Evolutionary conservation across 2,888 invertebrate genomes (phyloP), one percentile per base, ranked within the genome.

Genomic region (Epsilonema sp.): DNA sequence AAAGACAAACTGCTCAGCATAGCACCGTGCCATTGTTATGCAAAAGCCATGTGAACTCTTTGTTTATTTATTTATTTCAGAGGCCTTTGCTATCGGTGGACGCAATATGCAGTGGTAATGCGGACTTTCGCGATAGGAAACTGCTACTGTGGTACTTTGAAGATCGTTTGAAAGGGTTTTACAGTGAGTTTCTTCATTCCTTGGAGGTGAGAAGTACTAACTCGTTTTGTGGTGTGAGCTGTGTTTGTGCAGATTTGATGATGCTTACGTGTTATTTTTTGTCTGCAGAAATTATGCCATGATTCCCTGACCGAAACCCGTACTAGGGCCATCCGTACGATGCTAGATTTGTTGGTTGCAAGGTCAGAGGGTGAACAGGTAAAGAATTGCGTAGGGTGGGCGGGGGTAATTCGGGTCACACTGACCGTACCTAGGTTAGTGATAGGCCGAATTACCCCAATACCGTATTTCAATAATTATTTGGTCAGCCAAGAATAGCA

Each of bases 351-450:
- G 20, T 67, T 89, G 26, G 74, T 76, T 56, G 76, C 76, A 42
- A 80, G 83, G 65, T 77, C 82, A 0, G 87, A 89, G 63, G 79
- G 82, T 62, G 86, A 87, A 67, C 78, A 78, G 72, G 80, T 81
- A 66, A 58, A 62, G 8, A 31, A 31, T n/a, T n/a, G n/a, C n/a
- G n/a, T n/a, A n/a, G n/a, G n/a, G n/a, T n/a, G n/a, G n/a, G n/a
- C n/a, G n/a, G n/a, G n/a, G n/a, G n/a, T n/a, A n/a, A n/a, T n/a
- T n/a, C n/a, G n/a, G n/a, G n/a, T n/a, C n/a, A n/a, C n/a, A n/a
- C n/a, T n/a, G n/a, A n/a, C n/a, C n/a, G n/a, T n/a, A n/a, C n/a
- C n/a, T n/a, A n/a, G n/a, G n/a, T n/a, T n/a, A n/a, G n/a, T n/a
- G n/a, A n/a, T n/a, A n/a, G n/a, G n/a, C n/a, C n/a, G n/a, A n/a